Conservation (phyloP, 2,113 vertebrate species). For the Microtus montanus region DNA sequence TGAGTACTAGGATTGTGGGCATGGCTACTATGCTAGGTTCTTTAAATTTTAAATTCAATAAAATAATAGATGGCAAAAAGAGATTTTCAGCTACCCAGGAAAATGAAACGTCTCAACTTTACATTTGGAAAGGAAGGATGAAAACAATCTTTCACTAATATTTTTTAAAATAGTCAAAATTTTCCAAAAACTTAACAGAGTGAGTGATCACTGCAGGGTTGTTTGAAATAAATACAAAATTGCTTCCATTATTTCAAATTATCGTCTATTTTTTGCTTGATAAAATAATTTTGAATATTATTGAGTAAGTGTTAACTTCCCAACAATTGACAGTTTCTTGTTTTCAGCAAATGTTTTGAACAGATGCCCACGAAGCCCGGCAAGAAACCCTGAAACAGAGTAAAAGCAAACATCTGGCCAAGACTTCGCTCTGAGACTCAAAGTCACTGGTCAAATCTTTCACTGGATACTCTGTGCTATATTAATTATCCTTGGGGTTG, state of each 20-base stretch:
- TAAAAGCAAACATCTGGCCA: neutral
- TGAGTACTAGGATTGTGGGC: neutral
- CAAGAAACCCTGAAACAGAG: neutral
- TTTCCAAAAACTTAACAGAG: neutral
- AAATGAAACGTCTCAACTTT: neutral
- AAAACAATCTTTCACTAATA: neutral
- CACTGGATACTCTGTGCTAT: neutral
- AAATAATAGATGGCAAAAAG: neutral
- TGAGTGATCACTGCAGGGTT: neutral
- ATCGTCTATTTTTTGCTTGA: neutral
- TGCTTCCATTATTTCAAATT: neutral
- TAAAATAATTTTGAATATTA: conserved; percentile 41
- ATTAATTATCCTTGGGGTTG: neutral
- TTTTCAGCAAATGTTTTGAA: conserved; percentile 19
- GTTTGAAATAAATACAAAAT: neutral
- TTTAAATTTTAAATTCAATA: conserved; percentile 30
- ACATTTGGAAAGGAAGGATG: neutral
- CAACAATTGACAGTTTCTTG: neutral
- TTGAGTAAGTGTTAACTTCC: conserved; percentile 17
- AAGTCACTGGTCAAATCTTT: neutral
- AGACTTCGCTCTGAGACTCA: conserved; percentile 4
- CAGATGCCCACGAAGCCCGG: neutral
- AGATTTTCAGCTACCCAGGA: neutral
- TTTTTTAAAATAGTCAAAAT: conserved; percentile 25
- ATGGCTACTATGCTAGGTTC: neutral